Evolutionary conservation across 2,888 invertebrate genomes (phyloP).

Genomic region (Drosophila kuntzei): DNA sequence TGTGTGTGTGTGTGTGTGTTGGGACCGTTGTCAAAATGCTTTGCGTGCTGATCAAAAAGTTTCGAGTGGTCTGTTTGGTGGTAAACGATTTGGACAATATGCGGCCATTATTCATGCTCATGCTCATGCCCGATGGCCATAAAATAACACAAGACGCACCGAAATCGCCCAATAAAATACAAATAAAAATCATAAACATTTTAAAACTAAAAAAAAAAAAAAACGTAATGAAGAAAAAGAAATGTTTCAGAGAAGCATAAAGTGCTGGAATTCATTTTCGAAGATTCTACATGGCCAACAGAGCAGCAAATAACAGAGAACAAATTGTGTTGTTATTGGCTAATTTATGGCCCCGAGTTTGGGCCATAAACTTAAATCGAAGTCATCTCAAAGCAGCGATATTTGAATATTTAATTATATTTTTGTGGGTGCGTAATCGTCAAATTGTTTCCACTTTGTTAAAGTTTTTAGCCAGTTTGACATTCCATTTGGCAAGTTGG

Average conservation of each 20-base stretch:
- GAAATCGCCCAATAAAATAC: conserved; percentile 47
- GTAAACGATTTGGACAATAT: conserved; percentile 70
- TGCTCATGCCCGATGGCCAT: conserved; percentile 56
- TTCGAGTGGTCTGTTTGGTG: conserved; percentile 28
- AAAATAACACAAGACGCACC: conserved; percentile 35
- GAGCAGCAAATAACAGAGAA: conserved; percentile 4
- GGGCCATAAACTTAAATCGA: conserved; percentile 67
- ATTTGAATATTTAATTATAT: conserved; percentile 68
- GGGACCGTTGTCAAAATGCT: conserved; percentile 56
- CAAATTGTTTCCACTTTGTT: conserved; percentile 17
- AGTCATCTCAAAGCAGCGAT: conserved; percentile 25
- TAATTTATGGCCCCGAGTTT: conserved; percentile 59
- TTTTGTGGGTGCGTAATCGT: conserved; percentile 68
- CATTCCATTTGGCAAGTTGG: conserved; percentile 31
- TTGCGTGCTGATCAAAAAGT: conserved; percentile 55
- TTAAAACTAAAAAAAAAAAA: conserved; percentile 7
- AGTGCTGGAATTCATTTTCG: conserved; percentile 61
- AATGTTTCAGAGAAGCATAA: conserved; percentile 52
- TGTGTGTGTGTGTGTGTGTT: conserved; percentile 13
- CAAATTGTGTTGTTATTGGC: conserved; percentile 40
- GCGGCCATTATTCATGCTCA: conserved; percentile 66
- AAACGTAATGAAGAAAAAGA: conserved; percentile 9
- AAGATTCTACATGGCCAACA: conserved; percentile 66
- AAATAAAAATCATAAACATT: conserved; percentile 27
- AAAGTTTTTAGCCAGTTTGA: conserved; percentile 8